A percentile compares a stretch with the other conserved stretches of the same genome.
Evolutionary conservation across 1,140 invertebrate genomes (phyloP).

Genomic region (Rhynchophorus ferrugineus): DNA sequence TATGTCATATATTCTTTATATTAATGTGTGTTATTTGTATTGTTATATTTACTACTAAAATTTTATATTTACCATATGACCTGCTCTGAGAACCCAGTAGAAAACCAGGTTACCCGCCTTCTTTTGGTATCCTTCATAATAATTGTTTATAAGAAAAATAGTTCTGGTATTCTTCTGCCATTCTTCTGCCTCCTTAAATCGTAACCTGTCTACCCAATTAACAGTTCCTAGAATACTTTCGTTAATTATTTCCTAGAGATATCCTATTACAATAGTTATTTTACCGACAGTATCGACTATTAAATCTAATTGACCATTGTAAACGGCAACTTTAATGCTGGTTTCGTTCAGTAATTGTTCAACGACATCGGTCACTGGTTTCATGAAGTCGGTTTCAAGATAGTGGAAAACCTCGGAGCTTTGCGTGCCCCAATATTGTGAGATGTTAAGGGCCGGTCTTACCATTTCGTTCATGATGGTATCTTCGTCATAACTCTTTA

Average conservation of each 20-base stretch:
- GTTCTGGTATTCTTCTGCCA: conserved; percentile 7
- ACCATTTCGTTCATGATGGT: conserved; percentile 65
- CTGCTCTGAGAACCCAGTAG: conserved; percentile 24
- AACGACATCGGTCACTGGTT: conserved; percentile 66
- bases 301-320: conserved; percentile 62
- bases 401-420: conserved; percentile 53
- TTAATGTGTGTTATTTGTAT: too few relatives aligned
- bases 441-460: conserved; percentile 50
- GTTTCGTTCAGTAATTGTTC: conserved; percentile 60
- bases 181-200: conserved; percentile 45
- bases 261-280: too few relatives aligned
- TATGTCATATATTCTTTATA: background rate
- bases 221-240: conserved; percentile 52
- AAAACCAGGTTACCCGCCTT: conserved; percentile 14
- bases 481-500: conserved; percentile 14
- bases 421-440: conserved; percentile 60
- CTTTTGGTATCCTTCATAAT: conserved; percentile 22
- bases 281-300: conserved; percentile 62
- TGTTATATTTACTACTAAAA: too few relatives aligned
- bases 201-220: conserved; percentile 63
- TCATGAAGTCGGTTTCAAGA: conserved; percentile 72
- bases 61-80: conserved; percentile 19
- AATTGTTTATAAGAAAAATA: conserved; percentile 13
- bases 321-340: conserved; percentile 56
- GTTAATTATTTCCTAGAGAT: too few relatives aligned